Conservation (phyloP, 92 coral and sea anemone species). For the Isaurus tuberculatus region DNA sequence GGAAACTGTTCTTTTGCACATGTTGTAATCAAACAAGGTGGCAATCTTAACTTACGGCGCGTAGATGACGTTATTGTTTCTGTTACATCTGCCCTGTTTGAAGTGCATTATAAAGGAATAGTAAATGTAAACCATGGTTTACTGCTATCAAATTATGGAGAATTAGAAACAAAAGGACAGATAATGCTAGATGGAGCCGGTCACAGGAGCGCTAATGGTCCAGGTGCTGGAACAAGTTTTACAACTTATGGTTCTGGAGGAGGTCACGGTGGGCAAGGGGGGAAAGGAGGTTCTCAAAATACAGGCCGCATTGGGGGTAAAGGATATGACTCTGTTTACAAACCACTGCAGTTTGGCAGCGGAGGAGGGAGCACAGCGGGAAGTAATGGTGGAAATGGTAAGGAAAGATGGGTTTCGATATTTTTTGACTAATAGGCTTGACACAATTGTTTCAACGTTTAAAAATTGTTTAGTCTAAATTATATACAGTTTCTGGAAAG, state of each 20-base stretch:
- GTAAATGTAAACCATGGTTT: conserved; percentile 68
- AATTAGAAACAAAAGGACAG: conserved; percentile 65
- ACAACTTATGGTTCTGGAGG: conserved; percentile 71
- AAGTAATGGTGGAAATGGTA: conserved; percentile 66
- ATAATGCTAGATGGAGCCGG: conserved; percentile 66
- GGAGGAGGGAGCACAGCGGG: conserved; percentile 66
- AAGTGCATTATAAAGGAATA: conserved; percentile 65
- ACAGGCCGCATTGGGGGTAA: conserved; percentile 49
- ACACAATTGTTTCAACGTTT: too few relatives aligned
- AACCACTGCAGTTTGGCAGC: conserved; percentile 67
- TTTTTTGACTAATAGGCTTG: too few relatives aligned
- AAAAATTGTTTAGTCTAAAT: too few relatives aligned
- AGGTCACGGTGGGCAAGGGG: conserved; percentile 76
- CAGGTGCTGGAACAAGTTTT: conserved; percentile 53
- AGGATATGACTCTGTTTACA: conserved; percentile 70
- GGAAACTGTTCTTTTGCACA: conserved; percentile 72
- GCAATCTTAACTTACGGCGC: conserved; percentile 62
- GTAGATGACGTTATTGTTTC: conserved; percentile 57
- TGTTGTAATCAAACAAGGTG: conserved; percentile 68
- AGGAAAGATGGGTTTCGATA: too few relatives aligned
- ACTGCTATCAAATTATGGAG: conserved; percentile 64
- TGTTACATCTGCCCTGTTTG: conserved; percentile 71
- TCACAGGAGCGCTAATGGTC: conserved; percentile 51
- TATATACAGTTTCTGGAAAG: too few relatives aligned
- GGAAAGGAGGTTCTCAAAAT: conserved; percentile 39